Evolutionary conservation across 2,113 vertebrate genomes (phyloP).

Genomic region (Fukomys damarensis): DNA sequence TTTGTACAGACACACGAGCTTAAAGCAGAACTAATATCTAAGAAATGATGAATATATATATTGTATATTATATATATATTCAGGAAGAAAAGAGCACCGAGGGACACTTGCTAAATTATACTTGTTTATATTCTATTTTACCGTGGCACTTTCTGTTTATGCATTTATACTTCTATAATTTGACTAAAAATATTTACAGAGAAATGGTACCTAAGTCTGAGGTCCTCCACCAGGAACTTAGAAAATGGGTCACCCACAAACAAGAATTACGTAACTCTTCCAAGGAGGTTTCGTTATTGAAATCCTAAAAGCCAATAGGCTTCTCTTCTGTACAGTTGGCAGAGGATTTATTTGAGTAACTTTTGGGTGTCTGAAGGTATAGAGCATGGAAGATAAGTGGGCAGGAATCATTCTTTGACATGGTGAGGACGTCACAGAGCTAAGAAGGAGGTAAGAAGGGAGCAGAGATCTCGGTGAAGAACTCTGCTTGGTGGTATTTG

Average conservation of each 20-base stretch:
- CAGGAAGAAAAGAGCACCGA: not conserved
- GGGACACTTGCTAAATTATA: not conserved
- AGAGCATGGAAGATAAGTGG: not conserved
- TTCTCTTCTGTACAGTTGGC: not conserved
- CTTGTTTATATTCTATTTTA: not conserved
- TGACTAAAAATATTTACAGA: constrained; percentile 12
- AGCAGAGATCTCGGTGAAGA: not conserved
- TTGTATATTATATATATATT: no score
- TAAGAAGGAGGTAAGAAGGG: not conserved
- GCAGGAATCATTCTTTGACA: not conserved
- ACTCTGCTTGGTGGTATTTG: not conserved
- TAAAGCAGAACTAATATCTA: not conserved
- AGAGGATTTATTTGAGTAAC: not conserved
- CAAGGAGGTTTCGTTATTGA: not conserved
- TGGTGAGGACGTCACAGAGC: not conserved
- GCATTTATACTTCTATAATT: not conserved
- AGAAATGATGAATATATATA: not conserved
- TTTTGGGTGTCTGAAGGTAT: not conserved
- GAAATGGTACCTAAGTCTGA: not conserved
- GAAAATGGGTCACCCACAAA: not conserved
- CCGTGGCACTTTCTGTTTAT: constrained; percentile 15
- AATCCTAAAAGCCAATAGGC: not conserved
- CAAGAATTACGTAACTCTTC: not conserved
- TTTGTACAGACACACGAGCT: not conserved
- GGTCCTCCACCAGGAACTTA: not conserved